These are phyloP conservation scores for Palaemon carinicauda DNA, from an alignment of 1,140 invertebrate genomes.

Conservation along the genomic window DNA sequence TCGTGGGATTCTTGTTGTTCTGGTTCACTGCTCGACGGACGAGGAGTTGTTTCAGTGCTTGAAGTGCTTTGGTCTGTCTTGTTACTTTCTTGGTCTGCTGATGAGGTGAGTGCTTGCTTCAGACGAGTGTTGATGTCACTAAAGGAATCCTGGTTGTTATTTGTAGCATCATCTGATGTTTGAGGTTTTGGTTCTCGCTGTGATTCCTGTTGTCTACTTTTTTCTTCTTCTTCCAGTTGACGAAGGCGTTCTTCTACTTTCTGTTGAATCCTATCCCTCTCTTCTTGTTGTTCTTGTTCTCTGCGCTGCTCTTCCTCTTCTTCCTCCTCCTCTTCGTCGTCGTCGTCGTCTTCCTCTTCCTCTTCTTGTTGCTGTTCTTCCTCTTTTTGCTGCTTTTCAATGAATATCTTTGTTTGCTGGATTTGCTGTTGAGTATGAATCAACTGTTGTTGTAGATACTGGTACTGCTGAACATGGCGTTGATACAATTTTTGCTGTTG, in stretches of 20 bases:
- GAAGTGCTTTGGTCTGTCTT: not conserved
- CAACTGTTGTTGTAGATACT: constrained; percentile 21
- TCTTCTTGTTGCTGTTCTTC: no score
- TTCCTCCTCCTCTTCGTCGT: not conserved
- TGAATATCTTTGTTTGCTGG: not conserved
- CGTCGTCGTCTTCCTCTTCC: no score
- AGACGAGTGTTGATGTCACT: constrained; percentile 31
- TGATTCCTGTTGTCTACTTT: not conserved
- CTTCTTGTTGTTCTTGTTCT: not conserved
- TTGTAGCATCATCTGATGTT: not conserved
- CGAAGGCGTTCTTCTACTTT: no score
- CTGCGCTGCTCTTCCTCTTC: not conserved
- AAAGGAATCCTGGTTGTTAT: constrained; percentile 2
- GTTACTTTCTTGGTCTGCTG: not conserved
- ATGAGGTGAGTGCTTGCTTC: not conserved
- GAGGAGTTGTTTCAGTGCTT: no score
- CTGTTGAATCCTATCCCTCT: no score
- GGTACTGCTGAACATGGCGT: constrained; percentile 16
- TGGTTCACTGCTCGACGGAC: not conserved
- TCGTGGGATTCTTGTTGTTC: not conserved
- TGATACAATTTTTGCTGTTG: constrained; percentile 29
- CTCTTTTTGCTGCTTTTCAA: not conserved
- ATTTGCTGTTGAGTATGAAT: constrained; percentile 10
- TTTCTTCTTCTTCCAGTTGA: not conserved
- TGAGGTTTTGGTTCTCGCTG: not conserved